phyloP scores from a whole-genome alignment of 2,113 vertebrate genomes.

The Brachyhypopomus occidentalis region DNA sequence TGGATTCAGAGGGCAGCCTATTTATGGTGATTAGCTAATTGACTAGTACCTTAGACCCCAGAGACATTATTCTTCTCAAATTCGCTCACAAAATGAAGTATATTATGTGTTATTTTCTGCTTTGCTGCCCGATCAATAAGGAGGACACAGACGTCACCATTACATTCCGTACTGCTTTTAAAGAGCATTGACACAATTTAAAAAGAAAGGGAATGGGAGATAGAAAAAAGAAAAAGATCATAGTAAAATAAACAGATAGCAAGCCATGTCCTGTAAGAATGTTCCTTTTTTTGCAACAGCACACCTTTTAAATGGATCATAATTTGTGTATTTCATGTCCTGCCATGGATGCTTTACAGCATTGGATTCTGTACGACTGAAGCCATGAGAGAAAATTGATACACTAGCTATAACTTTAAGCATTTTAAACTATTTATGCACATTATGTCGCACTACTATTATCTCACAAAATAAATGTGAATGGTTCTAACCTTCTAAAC shows the following conservation, averaged over 20 bases:
- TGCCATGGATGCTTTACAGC: background rate
- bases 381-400: too few relatives aligned
- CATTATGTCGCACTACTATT: too few relatives aligned
- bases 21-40: conserved; percentile 65
- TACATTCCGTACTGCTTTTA: conserved; percentile 67
- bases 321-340: background rate
- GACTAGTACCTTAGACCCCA: conserved; percentile 60
- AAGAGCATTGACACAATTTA: conserved; percentile 29
- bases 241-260: background rate
- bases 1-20: conserved; percentile 68
- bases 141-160: conserved; percentile 64
- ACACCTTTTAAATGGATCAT: background rate
- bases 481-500: background rate
- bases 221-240: conserved; percentile 49
- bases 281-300: background rate
- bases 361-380: too few relatives aligned
- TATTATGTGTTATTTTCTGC: conserved; percentile 86
- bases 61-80: conserved; percentile 77
- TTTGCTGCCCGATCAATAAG: conserved; percentile 75
- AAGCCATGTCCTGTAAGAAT: too few relatives aligned
- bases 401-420: too few relatives aligned
- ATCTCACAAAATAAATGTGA: too few relatives aligned
- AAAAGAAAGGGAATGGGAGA: background rate
- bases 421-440: too few relatives aligned
- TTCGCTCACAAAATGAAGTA: conserved; percentile 79